Conservation (phyloP, 2,113 vertebrate genomes). For the Microcebus lehilahytsara region DNA sequence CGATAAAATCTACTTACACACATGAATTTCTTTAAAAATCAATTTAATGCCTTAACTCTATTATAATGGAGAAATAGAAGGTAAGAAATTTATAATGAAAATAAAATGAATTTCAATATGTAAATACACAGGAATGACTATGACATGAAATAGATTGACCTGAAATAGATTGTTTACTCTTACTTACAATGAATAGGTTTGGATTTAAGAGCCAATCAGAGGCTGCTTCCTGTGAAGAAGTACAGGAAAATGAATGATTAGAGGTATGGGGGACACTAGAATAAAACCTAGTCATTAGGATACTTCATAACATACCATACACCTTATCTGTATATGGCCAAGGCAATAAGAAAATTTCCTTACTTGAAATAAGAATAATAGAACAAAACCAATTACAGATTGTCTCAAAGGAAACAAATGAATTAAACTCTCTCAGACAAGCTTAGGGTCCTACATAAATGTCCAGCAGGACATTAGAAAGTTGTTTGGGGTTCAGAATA, state of each 20-base stretch:
- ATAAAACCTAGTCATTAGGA: background rate
- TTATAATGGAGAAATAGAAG: background rate
- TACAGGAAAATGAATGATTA: background rate
- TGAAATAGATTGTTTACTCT: background rate
- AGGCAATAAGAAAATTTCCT: constrained; percentile 2
- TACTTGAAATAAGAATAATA: constrained; percentile 35
- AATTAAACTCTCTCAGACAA: background rate
- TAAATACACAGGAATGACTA: constrained; percentile 36
- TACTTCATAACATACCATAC: background rate
- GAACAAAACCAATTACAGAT: constrained; percentile 17
- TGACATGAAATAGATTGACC: background rate
- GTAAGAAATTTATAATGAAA: background rate
- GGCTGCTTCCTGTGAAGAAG: too few relatives aligned
- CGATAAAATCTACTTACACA: background rate
- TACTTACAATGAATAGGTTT: background rate
- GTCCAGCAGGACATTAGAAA: constrained; percentile 55
- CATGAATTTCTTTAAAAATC: background rate
- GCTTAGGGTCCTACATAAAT: constrained; percentile 39
- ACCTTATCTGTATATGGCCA: background rate
- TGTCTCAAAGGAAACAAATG: constrained; percentile 26
- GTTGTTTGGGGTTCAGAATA: constrained; percentile 10
- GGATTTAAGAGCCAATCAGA: constrained; percentile 36
- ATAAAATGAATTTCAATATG: background rate
- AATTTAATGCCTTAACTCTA: background rate
- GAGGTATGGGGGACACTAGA: background rate